Base-by-base conservation (phyloP, 2,888 invertebrate genomes). In the Loripinus fragilis region DNA sequence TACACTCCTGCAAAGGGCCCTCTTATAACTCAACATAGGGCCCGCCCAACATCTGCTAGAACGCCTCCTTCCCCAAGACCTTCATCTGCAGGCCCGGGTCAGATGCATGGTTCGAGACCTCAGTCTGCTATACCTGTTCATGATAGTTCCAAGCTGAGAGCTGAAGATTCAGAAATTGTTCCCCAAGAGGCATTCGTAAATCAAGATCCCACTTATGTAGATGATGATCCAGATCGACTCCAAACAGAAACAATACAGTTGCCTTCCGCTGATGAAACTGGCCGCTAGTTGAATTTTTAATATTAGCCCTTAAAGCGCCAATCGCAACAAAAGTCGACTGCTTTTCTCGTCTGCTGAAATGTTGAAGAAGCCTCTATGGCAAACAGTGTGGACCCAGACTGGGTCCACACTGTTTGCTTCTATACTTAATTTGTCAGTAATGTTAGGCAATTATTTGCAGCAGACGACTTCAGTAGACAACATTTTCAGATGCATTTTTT, bases 51-150 rank as follows among this genome's bases (percentile, higher is more conserved):
- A n/a, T 83, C 83, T 42, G 83, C 83, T 41, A 69, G 80, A 42
- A 76, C 83, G 20, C 83, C 83, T 50, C 73, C 78, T 2, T 75
- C 83, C 5, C 83, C 83, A 8, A 68, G 83, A 67, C 80, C 82
- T 30, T 76, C 83, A 12, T 80, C 83, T 30, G 80, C 75, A 23
- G 72, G 74, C 33, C 64, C 69, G 48, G 69, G 70, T 74, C 79
- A 68, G 38, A 48, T 30, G 8, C 68, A 74, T 28, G 82, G 76
- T 12, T 78, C 83, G 12, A 75, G 83, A 52, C 83, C 83, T 42
- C 72, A 77, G 55, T 80, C 79, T 60, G 83, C 83, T 42, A 83
- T 52, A 50, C 55, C 69, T 60, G 48, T 42, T 7, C 48, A 35
- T 41, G 2, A 20, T 17, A 28, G 5, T 20, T 41, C 38, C 1